phyloP scores from a whole-genome alignment of 2,888 invertebrate genomes.

The Ormyrus pomaceus region DNA sequence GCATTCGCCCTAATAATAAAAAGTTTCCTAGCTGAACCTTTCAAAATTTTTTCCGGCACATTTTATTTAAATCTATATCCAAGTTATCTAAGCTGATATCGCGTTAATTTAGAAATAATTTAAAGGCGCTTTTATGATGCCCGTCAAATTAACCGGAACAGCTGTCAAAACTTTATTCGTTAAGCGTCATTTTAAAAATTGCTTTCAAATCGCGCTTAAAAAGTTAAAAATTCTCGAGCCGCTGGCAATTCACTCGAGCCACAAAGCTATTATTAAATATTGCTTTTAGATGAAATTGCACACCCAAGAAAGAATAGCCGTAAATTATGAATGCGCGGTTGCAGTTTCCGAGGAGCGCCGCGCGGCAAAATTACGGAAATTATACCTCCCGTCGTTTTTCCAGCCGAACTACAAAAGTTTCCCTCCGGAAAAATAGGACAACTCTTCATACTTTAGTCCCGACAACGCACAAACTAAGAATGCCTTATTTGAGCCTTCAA shows the following conservation, averaged over 20 bases:
- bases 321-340: too few species aligned
- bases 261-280: too few species aligned
- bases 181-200: not conserved
- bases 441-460: slow-evolving; percentile 29
- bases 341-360: not conserved
- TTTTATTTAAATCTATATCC: too few species aligned
- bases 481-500: slow-evolving; percentile 25
- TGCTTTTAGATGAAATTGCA: not conserved
- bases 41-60: too few species aligned
- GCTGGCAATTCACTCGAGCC: too few species aligned
- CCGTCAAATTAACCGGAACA: not conserved
- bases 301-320: not conserved
- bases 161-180: not conserved
- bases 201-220: too few species aligned
- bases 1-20: too few species aligned
- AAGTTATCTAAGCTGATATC: too few species aligned
- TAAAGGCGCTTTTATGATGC: too few species aligned
- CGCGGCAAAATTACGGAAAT: slow-evolving; percentile 4
- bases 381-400: slow-evolving; percentile 9
- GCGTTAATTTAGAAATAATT: too few species aligned
- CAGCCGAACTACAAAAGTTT: slow-evolving; percentile 34
- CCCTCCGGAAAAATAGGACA: slow-evolving; percentile 10
- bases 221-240: too few species aligned
- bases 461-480: slow-evolving; percentile 34
- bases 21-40: too few species aligned